phyloP scores from a whole-genome alignment of 2,113 vertebrate genomes.

The Salvelinus fontinalis region DNA sequence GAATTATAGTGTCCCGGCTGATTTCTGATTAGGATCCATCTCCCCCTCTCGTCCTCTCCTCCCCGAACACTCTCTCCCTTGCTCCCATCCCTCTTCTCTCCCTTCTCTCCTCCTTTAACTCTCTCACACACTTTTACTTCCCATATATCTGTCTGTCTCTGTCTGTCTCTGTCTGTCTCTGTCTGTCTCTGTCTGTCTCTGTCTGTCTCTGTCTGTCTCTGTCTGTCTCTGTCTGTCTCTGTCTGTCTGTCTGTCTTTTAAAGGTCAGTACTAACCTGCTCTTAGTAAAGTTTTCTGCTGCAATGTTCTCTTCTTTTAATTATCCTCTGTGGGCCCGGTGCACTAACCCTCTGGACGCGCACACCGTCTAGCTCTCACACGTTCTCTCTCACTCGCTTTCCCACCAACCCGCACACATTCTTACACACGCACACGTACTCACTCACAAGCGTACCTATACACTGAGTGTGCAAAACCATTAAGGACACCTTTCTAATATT shows the following conservation, averaged over 20 bases:
- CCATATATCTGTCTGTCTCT: slow-evolving; percentile 25
- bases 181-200: slow-evolving; percentile 22
- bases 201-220: slow-evolving; percentile 2
- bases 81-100: slow-evolving; percentile 23
- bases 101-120: slow-evolving; percentile 14
- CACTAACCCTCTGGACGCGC: slow-evolving; percentile 43
- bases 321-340: slow-evolving; percentile 62
- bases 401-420: slow-evolving; percentile 9
- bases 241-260: slow-evolving; percentile 39
- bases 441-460: not conserved
- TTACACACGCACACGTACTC: not conserved
- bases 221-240: slow-evolving; percentile 6
- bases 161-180: slow-evolving; percentile 8
- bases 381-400: slow-evolving; percentile 5
- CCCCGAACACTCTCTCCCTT: slow-evolving; percentile 18
- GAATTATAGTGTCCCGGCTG: slow-evolving; percentile 73
- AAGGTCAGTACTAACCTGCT: slow-evolving; percentile 55
- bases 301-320: slow-evolving; percentile 61
- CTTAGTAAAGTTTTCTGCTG: slow-evolving; percentile 52
- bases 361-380: slow-evolving; percentile 17
- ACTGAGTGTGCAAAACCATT: too few relatives aligned
- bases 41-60: slow-evolving; percentile 32
- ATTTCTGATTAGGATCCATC: slow-evolving; percentile 69
- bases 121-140: slow-evolving; percentile 41
- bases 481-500: too few relatives aligned